These are phyloP conservation scores for Acrobasis consociella DNA, from an alignment of 2,888 invertebrate species.

Conservation along the genomic window DNA sequence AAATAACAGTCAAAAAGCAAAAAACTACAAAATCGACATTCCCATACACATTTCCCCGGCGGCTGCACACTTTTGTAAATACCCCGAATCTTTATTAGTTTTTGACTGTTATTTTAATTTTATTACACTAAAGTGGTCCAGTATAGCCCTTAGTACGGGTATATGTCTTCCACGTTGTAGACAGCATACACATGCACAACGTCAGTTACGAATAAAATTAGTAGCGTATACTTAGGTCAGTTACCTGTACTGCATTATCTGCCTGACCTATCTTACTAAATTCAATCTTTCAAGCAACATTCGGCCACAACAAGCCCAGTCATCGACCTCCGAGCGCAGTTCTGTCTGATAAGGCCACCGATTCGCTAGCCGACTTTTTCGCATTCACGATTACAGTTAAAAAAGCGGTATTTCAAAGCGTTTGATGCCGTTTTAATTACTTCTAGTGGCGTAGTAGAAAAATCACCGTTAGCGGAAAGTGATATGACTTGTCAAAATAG, in stretches of 20 bases:
- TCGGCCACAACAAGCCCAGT: slow-evolving; percentile 51
- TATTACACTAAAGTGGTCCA: no score
- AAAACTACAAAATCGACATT: no score
- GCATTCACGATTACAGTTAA: slow-evolving; percentile 66
- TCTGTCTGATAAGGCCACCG: slow-evolving; percentile 74
- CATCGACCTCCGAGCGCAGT: slow-evolving; percentile 52
- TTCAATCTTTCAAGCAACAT: slow-evolving; percentile 26
- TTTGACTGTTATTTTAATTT: no score
- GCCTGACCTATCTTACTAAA: slow-evolving; percentile 11
- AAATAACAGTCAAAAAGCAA: no score
- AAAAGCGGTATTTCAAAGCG: slow-evolving; percentile 49
- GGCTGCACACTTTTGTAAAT: no score
- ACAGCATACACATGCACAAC: no score
- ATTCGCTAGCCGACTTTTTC: slow-evolving; percentile 63
- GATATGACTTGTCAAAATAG: slow-evolving; percentile 60
- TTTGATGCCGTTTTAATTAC: slow-evolving; percentile 78
- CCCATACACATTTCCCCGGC: no score
- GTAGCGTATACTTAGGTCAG: neutral
- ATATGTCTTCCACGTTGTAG: no score
- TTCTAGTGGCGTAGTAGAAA: slow-evolving; percentile 71
- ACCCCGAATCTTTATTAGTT: no score
- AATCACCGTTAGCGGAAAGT: slow-evolving; percentile 76
- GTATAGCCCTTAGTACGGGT: no score
- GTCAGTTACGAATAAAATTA: no score
- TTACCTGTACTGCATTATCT: neutral